Percentiles rank a stretch among this genome's conserved stretches.
Conservation (phyloP, 2,113 vertebrate genomes). For the Lontra canadensis region DNA sequence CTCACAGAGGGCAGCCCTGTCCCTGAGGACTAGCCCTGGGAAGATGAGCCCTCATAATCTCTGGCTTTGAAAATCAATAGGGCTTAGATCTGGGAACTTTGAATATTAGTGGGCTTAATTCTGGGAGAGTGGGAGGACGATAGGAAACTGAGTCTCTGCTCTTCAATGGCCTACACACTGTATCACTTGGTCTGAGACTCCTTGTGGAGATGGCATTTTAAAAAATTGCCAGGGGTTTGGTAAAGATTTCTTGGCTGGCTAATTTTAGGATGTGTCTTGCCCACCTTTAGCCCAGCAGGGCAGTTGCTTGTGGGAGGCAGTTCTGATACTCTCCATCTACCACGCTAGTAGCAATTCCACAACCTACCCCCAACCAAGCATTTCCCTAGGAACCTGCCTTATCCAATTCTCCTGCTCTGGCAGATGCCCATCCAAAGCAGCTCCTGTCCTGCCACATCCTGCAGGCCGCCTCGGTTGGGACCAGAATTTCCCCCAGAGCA, state of each 20-base stretch:
- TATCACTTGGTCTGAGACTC: neutral
- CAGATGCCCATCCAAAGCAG: neutral
- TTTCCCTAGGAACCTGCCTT: neutral
- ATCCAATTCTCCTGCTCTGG: neutral
- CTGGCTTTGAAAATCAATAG: neutral
- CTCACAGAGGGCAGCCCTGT: neutral
- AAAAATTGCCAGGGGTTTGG: neutral
- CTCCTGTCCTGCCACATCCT: neutral
- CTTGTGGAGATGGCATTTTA: neutral
- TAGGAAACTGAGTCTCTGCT: neutral
- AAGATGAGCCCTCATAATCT: neutral
- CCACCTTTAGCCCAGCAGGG: neutral
- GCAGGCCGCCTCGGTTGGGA: neutral
- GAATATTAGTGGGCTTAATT: neutral
- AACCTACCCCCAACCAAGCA: neutral
- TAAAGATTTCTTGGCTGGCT: neutral
- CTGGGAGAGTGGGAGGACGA: neutral
- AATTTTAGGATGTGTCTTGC: neutral
- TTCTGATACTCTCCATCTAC: neutral
- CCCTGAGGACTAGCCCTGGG: neutral
- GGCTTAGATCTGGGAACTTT: neutral
- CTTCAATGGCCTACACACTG: neutral
- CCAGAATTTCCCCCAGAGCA: neutral
- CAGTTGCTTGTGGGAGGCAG: neutral
- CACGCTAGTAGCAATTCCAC: neutral